Evolutionary conservation across 2,888 invertebrate genomes (phyloP), one percentile per base, ranked within the genome.

Genomic region (Callimorpha dominula): DNA sequence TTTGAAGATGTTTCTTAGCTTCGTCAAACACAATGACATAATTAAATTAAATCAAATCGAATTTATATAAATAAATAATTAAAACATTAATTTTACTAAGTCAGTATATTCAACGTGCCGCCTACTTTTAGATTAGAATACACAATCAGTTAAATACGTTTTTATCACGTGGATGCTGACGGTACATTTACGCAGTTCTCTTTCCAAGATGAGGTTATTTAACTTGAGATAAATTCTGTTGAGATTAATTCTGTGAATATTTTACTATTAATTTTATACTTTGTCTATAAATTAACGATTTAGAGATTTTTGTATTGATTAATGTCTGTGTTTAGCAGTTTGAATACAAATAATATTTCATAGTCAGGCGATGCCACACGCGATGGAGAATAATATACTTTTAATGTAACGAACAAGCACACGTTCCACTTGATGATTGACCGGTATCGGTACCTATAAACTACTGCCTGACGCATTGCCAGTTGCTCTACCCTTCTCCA

Each of bases 181-280:
- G 75, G 76, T 94, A 92, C 91, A 64, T 71, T 76, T 77, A 81
- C 85, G 86, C 86, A 81, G 87, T 87, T 87, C 87, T 87, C 86
- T 60, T 81, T 86, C 86, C 84, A 88, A 91, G 90, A 92, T 93
- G 91, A 93, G 92, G 92, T 92, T 94, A 94, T 94, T 93, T 92
- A 94, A 92, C 92, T 94, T 92, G 91, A 91, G 92, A 94, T 93
- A 91, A 92, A 92, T 94, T 94, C 94, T 93, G 94, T 94, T 94
- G 87, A 94, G 93, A 95, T 95, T 94, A 94, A 95, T 95, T 90
- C 89, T 90, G 92, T 91, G 90, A 92, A 92, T 88, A 91, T 88
- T 85, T 91, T 89, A 81, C 86, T 88, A 88, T 90, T 89, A 88
- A 90, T 91, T 91, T 90, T 85, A 79, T 89, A 87, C 85, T 87